phyloP scores from a whole-genome alignment of 2,113 vertebrate species.

The Channa argus region DNA sequence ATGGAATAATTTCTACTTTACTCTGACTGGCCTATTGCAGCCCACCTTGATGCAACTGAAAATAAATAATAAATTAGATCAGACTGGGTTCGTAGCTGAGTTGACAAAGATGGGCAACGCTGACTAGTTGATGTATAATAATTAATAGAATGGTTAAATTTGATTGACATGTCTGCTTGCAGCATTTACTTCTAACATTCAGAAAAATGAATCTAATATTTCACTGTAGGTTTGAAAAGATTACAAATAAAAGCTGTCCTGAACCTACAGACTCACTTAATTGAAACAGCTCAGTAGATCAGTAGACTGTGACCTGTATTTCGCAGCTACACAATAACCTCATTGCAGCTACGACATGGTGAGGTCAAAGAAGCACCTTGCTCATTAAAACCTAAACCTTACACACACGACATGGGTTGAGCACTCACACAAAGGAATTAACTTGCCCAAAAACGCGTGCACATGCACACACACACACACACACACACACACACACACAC shows the following conservation, averaged over 20 bases:
- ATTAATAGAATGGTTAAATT: neutral
- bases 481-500: constrained; percentile 41
- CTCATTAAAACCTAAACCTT: constrained; percentile 66
- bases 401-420: constrained; percentile 36
- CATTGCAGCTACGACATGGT: constrained; percentile 20
- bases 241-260: constrained; percentile 11
- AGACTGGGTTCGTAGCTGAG: too few relatives aligned
- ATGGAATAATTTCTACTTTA: too few relatives aligned
- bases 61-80: too few relatives aligned
- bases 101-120: neutral
- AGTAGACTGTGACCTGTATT: constrained; percentile 53
- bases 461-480: constrained; percentile 18
- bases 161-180: neutral
- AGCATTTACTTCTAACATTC: too few relatives aligned
- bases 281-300: constrained; percentile 40
- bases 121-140: neutral
- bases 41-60: too few relatives aligned
- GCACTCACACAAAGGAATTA: constrained; percentile 25
- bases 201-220: neutral
- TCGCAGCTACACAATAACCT: constrained; percentile 52
- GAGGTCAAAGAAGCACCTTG: constrained; percentile 49
- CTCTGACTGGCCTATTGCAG: too few relatives aligned
- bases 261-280: constrained; percentile 22
- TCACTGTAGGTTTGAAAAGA: constrained; percentile 6
- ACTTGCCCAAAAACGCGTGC: constrained; percentile 8